phyloP scores from a whole-genome alignment of 2,888 invertebrate genomes.

The Hirtodrosophila duncani region DNA sequence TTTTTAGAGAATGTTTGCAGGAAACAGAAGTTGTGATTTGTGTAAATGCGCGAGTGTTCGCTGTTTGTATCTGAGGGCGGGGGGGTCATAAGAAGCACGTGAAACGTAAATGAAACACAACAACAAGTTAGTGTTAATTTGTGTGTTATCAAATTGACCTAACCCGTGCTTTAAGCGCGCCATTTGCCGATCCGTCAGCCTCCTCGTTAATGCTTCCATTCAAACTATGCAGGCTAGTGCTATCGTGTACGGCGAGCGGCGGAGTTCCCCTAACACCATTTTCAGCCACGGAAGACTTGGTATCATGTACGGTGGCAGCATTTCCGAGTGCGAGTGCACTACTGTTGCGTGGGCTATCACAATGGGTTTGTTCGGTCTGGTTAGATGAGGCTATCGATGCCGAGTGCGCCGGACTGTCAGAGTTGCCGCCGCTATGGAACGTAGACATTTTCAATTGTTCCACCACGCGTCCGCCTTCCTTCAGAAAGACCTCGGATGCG shows the following conservation, averaged over 20 bases:
- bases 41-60: conserved; percentile 2
- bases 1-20: too few relatives aligned
- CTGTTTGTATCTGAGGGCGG: conserved; percentile 13
- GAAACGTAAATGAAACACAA: conserved; percentile 55
- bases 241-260: conserved; percentile 57
- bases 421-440: too few relatives aligned
- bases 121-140: conserved; percentile 10
- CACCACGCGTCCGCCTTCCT: conserved; percentile 49
- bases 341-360: conserved; percentile 56
- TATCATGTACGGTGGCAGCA: conserved; percentile 37
- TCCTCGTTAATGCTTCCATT: conserved; percentile 40
- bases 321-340: too few relatives aligned
- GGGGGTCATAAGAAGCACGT: conserved; percentile 42
- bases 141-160: conserved; percentile 40
- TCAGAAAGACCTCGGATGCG: conserved; percentile 64
- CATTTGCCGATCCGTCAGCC: conserved; percentile 60
- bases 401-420: conserved; percentile 68
- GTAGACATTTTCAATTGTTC: conserved; percentile 63
- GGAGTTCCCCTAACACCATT: too few relatives aligned
- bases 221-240: conserved; percentile 56
- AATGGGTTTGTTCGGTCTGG: conserved; percentile 74
- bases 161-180: conserved; percentile 77
- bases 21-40: too few relatives aligned
- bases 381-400: conserved; percentile 65
- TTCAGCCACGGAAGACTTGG: conserved; percentile 30